Percentiles rank a stretch among this genome's conserved stretches.
phyloP scores from a whole-genome alignment of 1,140 invertebrate genomes.

The Drosophila virilis region DNA sequence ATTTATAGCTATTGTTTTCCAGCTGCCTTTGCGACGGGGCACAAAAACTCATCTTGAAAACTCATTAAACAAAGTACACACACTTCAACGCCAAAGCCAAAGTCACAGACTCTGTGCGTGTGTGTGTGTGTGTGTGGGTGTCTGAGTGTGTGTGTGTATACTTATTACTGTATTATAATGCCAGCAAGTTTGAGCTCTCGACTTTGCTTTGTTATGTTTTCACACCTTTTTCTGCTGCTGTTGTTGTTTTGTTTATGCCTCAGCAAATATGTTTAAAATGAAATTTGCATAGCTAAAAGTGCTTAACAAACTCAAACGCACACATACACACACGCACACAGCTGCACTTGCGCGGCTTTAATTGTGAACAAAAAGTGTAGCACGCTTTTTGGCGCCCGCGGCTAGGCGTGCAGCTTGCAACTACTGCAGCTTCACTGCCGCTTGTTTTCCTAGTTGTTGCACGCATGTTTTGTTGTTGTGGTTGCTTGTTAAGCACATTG shows the following conservation, averaged over 20 bases:
- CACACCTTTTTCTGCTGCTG: constrained; percentile 26
- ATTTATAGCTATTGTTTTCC: constrained; percentile 35
- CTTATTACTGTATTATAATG: constrained; percentile 53
- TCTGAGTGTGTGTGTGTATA: constrained; percentile 13
- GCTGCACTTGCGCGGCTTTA: constrained; percentile 55
- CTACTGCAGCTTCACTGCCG: constrained; percentile 25
- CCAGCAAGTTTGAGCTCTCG: constrained; percentile 38
- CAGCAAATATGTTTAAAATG: constrained; percentile 46
- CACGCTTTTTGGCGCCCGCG: constrained; percentile 58
- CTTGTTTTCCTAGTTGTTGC: constrained; percentile 2
- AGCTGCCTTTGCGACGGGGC: constrained; percentile 30
- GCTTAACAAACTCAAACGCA: constrained; percentile 47
- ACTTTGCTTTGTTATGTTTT: constrained; percentile 42
- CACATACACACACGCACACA: constrained; percentile 25
- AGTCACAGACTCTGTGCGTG: constrained; percentile 34
- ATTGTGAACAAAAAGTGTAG: constrained; percentile 54
- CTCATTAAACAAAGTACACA: constrained; percentile 81
- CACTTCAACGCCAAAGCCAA: constrained; percentile 64
- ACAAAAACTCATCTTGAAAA: constrained; percentile 69
- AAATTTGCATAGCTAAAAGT: constrained; percentile 74
- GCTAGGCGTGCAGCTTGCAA: neutral
- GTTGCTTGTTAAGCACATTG: constrained; percentile 11
- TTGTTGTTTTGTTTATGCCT: constrained; percentile 38
- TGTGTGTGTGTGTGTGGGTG: neutral
- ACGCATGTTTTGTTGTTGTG: constrained; percentile 24